These are phyloP conservation scores for Protobothrops mucrosquamatus DNA, from an alignment of 2,113 vertebrate genomes.

Conservation along the genomic window DNA sequence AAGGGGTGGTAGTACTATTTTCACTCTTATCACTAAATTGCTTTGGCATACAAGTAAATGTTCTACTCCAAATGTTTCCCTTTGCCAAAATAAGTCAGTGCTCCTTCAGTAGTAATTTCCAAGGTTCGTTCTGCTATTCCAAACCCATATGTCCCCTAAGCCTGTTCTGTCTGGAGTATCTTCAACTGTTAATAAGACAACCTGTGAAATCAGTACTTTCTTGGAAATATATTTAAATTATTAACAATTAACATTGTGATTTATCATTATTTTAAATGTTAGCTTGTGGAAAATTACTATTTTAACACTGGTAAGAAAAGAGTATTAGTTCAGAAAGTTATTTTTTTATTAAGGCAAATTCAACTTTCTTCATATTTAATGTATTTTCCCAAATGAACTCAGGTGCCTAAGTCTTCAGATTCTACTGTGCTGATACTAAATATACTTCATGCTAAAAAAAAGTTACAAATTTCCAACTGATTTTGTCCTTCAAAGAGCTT, in stretches of 20 bases:
- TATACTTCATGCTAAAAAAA: background rate
- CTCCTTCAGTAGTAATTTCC: background rate
- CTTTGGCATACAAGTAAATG: background rate
- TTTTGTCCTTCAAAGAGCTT: background rate
- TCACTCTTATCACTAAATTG: background rate
- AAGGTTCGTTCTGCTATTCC: background rate
- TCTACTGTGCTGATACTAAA: background rate
- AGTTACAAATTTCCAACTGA: background rate
- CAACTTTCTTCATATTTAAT: background rate
- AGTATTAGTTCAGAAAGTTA: background rate
- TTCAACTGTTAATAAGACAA: background rate
- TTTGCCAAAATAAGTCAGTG: background rate
- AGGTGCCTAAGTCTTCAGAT: background rate
- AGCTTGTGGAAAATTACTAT: background rate
- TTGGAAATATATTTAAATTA: background rate
- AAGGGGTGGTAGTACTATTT: background rate
- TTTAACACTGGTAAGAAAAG: background rate
- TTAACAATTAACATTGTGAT: background rate
- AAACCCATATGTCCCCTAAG: background rate
- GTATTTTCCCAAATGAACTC: background rate
- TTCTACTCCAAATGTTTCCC: background rate
- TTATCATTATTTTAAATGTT: background rate
- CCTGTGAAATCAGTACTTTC: background rate
- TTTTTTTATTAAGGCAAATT: background rate
- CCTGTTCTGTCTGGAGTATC: background rate